Conservation (phyloP, 2,797 vertebrate species). For the Gobio occitaniae region DNA sequence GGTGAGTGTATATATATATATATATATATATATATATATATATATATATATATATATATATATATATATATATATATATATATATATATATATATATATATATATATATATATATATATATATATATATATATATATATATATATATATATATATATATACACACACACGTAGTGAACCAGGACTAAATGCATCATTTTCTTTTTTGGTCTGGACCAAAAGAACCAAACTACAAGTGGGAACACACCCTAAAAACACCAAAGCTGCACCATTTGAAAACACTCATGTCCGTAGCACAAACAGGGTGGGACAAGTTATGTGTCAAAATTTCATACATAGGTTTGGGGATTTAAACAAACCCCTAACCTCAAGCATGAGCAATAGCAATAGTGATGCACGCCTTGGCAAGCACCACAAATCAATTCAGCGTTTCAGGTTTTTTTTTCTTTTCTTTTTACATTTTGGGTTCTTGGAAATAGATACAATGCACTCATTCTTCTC, state of each 20-base stretch:
- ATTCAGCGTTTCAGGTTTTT: background rate
- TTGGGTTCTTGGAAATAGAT: constrained; percentile 34
- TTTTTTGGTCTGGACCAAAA: too few species aligned
- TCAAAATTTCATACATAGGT: background rate
- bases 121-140: too few species aligned
- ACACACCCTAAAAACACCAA: background rate
- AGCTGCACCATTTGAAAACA: background rate
- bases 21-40: too few species aligned
- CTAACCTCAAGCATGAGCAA: constrained; percentile 20
- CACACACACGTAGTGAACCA: too few species aligned
- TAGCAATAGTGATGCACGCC: background rate
- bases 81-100: too few species aligned
- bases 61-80: too few species aligned
- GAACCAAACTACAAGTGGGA: background rate
- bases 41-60: too few species aligned
- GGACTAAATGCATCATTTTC: too few species aligned
- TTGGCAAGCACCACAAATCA: constrained; percentile 31
- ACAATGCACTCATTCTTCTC: constrained; percentile 30
- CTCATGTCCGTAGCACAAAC: background rate
- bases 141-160: too few species aligned
- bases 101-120: too few species aligned
- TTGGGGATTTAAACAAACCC: constrained; percentile 10
- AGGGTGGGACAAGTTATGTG: background rate
- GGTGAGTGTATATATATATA: too few species aligned
- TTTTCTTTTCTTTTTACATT: background rate